Percentiles rank a stretch among this genome's conserved stretches.
These are phyloP conservation scores for Pteruthius melanotis DNA, from an alignment of 2,113 vertebrate genomes.

Conservation along the genomic window DNA sequence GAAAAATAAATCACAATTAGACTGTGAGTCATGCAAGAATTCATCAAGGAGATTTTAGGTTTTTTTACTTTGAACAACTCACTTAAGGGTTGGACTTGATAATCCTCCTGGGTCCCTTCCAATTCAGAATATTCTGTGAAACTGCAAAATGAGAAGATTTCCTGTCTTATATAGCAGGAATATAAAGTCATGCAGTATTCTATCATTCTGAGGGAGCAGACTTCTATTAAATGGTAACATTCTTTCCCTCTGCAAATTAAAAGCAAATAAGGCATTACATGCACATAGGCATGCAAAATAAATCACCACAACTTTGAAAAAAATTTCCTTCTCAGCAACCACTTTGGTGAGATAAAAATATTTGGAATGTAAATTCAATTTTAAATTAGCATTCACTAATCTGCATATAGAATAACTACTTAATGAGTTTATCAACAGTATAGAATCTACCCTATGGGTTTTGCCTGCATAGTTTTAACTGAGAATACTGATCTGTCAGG, in stretches of 20 bases:
- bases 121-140: background rate
- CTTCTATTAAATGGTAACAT: background rate
- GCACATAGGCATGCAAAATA: fast-evolving
- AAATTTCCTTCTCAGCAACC: background rate
- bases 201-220: background rate
- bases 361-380: background rate
- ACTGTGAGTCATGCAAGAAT: background rate
- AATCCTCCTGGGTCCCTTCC: background rate
- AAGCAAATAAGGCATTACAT: background rate
- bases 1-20: background rate
- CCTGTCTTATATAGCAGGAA: background rate
- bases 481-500: background rate
- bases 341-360: background rate
- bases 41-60: background rate
- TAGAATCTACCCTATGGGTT: background rate
- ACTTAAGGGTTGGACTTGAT: background rate
- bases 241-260: background rate
- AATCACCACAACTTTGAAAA: background rate
- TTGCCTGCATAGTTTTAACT: background rate
- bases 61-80: background rate
- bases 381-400: background rate
- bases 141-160: background rate
- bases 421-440: background rate
- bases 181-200: background rate
- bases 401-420: background rate